Percentiles rank a stretch among this genome's conserved stretches.
Evolutionary conservation across 2,113 vertebrate species (phyloP).

Genomic region (Engraulis encrasicolus): DNA sequence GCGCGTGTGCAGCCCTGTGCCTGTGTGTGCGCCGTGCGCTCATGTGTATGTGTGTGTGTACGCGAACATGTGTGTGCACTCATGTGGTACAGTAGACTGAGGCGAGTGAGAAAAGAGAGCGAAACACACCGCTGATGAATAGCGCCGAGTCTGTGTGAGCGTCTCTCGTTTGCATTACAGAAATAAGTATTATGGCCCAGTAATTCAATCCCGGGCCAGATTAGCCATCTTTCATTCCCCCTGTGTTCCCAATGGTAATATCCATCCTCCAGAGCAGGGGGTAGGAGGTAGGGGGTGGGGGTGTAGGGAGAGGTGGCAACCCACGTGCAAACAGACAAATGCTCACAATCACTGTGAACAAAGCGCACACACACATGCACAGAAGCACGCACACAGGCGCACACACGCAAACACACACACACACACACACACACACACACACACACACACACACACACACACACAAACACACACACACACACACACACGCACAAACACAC

Average conservation of each 20-base stretch:
- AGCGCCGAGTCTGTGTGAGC: conserved; percentile 50
- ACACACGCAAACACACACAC: not conserved
- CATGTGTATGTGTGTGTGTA: no score
- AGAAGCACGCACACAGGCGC: not conserved
- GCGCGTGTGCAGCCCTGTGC: no score
- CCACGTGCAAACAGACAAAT: conserved; percentile 44
- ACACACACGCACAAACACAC: conserved; percentile 37
- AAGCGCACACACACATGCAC: conserved; percentile 9
- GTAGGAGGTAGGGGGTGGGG: no score
- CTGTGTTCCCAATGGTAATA: conserved; percentile 62
- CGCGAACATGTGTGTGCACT: no score
- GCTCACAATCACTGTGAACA: conserved; percentile 28
- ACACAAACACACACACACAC: not conserved
- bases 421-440: not conserved
- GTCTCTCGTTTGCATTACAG: conserved; percentile 55
- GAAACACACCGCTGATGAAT: conserved; percentile 61
- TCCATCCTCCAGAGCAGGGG: conserved; percentile 45
- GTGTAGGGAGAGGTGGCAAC: no score
- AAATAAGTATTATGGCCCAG: conserved; percentile 67
- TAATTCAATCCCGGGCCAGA: conserved; percentile 67
- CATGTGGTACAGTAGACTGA: not conserved
- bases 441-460: not conserved
- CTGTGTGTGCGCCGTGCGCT: no score
- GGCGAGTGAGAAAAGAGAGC: conserved; percentile 45
- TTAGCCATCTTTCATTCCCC: conserved; percentile 63